phyloP scores from a whole-genome alignment of 2,113 vertebrate species.

The Lipophrys pholis region DNA sequence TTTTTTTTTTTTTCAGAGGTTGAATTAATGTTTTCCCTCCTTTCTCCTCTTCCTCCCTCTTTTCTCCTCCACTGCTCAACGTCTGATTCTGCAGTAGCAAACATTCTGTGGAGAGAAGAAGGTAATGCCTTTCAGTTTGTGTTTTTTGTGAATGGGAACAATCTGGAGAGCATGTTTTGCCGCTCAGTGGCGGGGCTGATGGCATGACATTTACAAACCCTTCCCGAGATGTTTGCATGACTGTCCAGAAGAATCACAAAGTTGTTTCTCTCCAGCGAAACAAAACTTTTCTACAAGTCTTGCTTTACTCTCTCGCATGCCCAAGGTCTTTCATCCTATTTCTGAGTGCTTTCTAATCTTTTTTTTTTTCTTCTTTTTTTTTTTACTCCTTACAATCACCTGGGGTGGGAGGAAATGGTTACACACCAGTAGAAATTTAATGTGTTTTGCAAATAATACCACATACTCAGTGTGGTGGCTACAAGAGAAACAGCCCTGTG shows the following conservation, averaged over 20 bases:
- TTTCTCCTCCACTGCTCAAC: conserved; percentile 54
- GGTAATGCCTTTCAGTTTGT: conserved; percentile 83
- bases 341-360: conserved; percentile 14
- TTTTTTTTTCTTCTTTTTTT: conserved; percentile 6
- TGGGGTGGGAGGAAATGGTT: conserved; percentile 12
- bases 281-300: conserved; percentile 6
- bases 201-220: conserved; percentile 16
- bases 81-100: conserved; percentile 90
- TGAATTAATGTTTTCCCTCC: conserved; percentile 39
- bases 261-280: conserved; percentile 35
- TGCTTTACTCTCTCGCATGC: conserved; percentile 6
- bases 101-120: conserved; percentile 99
- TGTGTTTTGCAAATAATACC: conserved; percentile 35
- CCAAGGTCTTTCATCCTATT: conserved; percentile 22
- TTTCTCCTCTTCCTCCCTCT: background rate
- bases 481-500: conserved; percentile 20
- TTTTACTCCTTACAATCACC: conserved; percentile 17
- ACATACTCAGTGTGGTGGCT: background rate
- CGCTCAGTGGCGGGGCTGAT: background rate
- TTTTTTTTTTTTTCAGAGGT: background rate
- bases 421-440: conserved; percentile 1
- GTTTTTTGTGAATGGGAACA: conserved; percentile 28
- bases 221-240: conserved; percentile 21
- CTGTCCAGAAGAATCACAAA: conserved; percentile 38
- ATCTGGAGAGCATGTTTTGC: conserved; percentile 11